Evolutionary conservation across 2,888 invertebrate genomes (phyloP).

Genomic region (Altica lythri): DNA sequence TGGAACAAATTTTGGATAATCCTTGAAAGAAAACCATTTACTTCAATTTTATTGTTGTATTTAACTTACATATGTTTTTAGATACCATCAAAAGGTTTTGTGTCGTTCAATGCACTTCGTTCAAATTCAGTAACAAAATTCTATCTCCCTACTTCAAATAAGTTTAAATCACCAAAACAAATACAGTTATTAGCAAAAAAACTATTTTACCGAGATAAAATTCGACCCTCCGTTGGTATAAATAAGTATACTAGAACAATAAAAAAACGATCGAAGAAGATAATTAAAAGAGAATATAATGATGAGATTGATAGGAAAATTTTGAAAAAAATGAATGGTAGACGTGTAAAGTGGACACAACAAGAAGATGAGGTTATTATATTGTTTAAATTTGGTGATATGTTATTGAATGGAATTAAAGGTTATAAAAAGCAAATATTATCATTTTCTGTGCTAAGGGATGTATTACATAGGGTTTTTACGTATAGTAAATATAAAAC

Average conservation of each 20-base stretch:
- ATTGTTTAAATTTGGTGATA: conserved; percentile 68
- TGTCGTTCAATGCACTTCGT: background rate
- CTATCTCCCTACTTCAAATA: conserved; percentile 4
- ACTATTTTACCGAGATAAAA: no score
- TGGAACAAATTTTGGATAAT: no score
- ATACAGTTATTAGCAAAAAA: no score
- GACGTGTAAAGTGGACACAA: conserved; percentile 67
- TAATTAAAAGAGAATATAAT: conserved; percentile 48
- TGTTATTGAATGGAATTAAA: conserved; percentile 59
- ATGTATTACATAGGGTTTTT: conserved; percentile 60
- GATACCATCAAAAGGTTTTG: background rate
- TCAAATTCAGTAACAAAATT: background rate
- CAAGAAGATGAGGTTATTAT: conserved; percentile 72
- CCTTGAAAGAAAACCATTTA: no score
- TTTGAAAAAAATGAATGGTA: conserved; percentile 64
- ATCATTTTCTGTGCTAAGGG: conserved; percentile 60
- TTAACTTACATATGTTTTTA: no score
- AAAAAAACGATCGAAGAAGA: conserved; percentile 15
- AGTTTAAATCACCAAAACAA: no score
- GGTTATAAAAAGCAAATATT: conserved; percentile 54
- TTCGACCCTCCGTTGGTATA: no score
- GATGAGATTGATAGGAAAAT: conserved; percentile 70
- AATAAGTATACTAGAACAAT: conserved; percentile 32
- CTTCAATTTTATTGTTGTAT: no score
- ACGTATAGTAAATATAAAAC: conserved; percentile 44